These are phyloP conservation scores for Leptinotarsa undecemlineata DNA, from an alignment of 1,140 invertebrate genomes.

Conservation along the genomic window DNA sequence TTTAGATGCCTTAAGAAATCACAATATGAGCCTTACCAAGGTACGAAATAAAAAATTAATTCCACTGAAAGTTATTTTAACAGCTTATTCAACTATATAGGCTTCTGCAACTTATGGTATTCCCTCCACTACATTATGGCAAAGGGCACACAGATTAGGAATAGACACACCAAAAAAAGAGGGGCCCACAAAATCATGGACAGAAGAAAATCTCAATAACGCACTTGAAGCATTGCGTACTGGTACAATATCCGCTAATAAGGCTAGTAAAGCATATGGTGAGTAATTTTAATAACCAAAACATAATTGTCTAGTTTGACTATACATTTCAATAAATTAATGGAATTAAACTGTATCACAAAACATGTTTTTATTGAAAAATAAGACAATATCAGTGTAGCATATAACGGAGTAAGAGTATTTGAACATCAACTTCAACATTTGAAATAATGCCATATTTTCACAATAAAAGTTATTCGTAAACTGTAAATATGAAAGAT, in stretches of 20 bases:
- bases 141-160: constrained; percentile 79
- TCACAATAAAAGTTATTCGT: too few species aligned
- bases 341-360: too few species aligned
- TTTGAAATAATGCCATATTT: too few species aligned
- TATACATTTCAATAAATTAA: too few species aligned
- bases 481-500: too few species aligned
- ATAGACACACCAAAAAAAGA: constrained; percentile 91
- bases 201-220: constrained; percentile 78
- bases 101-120: constrained; percentile 82
- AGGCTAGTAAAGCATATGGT: constrained; percentile 89
- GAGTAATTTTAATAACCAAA: constrained; percentile 29
- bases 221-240: constrained; percentile 79
- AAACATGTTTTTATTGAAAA: too few species aligned
- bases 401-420: too few species aligned
- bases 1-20: constrained; percentile 79
- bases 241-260: constrained; percentile 84
- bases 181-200: constrained; percentile 84
- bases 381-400: too few species aligned
- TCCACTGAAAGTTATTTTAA: background rate
- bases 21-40: constrained; percentile 86
- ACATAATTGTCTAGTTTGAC: background rate
- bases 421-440: too few species aligned
- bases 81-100: constrained; percentile 46
- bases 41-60: constrained; percentile 49
- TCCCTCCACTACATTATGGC: constrained; percentile 88